Percentiles rank a stretch among this genome's conserved stretches.
phyloP scores from a whole-genome alignment of 2,113 vertebrate species.

The Hippocampus mohnikei region DNA sequence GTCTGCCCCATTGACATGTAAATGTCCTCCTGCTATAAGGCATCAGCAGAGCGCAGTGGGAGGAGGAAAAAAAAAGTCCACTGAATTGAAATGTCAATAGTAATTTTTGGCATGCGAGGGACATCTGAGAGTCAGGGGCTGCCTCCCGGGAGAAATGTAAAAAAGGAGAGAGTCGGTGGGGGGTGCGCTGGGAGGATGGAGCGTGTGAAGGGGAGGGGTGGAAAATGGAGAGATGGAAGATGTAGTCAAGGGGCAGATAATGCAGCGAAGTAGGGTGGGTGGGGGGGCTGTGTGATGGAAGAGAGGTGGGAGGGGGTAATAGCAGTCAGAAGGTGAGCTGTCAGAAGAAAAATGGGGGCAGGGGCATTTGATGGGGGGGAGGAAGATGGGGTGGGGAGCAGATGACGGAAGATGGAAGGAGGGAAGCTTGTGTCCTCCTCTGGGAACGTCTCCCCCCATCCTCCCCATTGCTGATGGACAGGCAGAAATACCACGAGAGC shows the following conservation, averaged over 20 bases:
- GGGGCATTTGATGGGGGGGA: slow-evolving; percentile 5
- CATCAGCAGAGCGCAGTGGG: slow-evolving; percentile 74
- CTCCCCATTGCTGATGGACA: slow-evolving; percentile 48
- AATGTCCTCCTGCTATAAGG: slow-evolving; percentile 79
- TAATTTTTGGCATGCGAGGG: slow-evolving; percentile 82
- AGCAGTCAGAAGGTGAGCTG: slow-evolving; percentile 65
- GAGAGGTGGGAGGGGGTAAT: slow-evolving; percentile 59
- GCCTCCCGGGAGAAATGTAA: slow-evolving; percentile 64
- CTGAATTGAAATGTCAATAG: slow-evolving; percentile 90
- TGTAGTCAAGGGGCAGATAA: slow-evolving; percentile 60
- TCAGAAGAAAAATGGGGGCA: slow-evolving; percentile 50
- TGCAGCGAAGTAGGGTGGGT: slow-evolving; percentile 9
- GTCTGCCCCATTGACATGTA: slow-evolving; percentile 86
- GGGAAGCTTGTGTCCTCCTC: slow-evolving; percentile 40
- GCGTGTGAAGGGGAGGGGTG: slow-evolving; percentile 1
- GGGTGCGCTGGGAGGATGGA: slow-evolving; percentile 26
- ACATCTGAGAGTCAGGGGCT: slow-evolving; percentile 70
- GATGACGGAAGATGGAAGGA: slow-evolving; percentile 26
- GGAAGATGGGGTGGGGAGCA: not conserved
- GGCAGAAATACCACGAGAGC: slow-evolving; percentile 73
- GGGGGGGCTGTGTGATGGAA: slow-evolving; percentile 54
- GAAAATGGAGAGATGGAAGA: slow-evolving; percentile 40
- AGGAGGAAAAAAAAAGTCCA: slow-evolving; percentile 60
- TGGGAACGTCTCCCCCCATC: slow-evolving; percentile 49
- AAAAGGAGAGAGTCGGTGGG: slow-evolving; percentile 41